Evolutionary conservation across 2,888 invertebrate species (phyloP), one percentile per base, ranked within the genome.

Genomic region (Amblyjoppa proteus): DNA sequence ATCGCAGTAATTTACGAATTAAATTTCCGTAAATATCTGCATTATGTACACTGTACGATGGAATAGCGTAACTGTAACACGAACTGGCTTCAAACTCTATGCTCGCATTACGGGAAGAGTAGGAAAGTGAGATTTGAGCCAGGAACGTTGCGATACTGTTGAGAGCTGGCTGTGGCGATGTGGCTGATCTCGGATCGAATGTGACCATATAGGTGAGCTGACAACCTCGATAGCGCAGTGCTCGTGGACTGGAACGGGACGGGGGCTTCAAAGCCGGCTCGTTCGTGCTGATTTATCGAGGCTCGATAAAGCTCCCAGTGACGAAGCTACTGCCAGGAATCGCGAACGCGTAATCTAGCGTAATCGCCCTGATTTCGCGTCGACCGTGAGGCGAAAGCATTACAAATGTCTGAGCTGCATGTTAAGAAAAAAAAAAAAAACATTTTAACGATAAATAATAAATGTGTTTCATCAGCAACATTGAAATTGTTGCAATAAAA

Each of bases 271-370:
- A 75, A 81, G 58, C 75, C 74, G 58, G 49, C 53, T 69, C 61
- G 41, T 31, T 61, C 58, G n/a, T 45, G 61, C 58, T 81, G 81
- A 81, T 75, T 81, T 81, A 81, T 75, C 75, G 75, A 69, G 51
- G 69, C 49, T 75, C 69, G 69, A 75, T 81, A 75, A 66, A 49
- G 49, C 73, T 68, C 16, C n/a, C 74, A 58, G 41, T 41, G 53
- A 68, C 45, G 66, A 66, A 41, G 66, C 66, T 56, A 56, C 66
- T 68, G 80, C 66, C 64, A 41, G 53, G 71, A 56, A 74, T 68
- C 75, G 58, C 58, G 45, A 61, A 49, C 69, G 68, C 73, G 74
- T 81, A 81, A 81, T 81, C 58, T 28, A 70, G 38, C 58, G 56
- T 81, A 81, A 75, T 69, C 81, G 75, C 7, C 49, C 49, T 5